Evolutionary conservation across 2,113 vertebrate species (phyloP).

Genomic region (Plotosus lineatus): DNA sequence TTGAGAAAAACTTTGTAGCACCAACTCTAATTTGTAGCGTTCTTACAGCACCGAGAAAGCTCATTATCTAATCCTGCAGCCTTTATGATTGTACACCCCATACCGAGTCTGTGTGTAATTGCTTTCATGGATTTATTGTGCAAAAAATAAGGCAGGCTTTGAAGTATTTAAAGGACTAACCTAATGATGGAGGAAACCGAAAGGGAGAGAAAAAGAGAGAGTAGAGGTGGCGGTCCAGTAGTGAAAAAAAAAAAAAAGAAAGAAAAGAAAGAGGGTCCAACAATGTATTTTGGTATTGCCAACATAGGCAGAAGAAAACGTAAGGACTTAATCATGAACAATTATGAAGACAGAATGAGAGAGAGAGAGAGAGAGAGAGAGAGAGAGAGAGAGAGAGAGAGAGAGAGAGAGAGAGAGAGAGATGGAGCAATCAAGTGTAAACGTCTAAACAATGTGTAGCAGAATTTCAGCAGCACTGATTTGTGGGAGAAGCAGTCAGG

Average conservation of each 20-base stretch:
- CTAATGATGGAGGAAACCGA: constrained; percentile 69
- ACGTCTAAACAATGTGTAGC: constrained; percentile 66
- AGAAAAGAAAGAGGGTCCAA: constrained; percentile 55
- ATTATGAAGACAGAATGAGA: constrained; percentile 59
- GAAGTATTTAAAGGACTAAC: constrained; percentile 74
- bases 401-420: constrained; percentile 5
- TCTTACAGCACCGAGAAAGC: constrained; percentile 70
- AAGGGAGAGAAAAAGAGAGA: neutral
- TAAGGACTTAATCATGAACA: constrained; percentile 70
- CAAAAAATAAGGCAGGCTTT: constrained; percentile 67
- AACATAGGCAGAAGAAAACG: constrained; percentile 61
- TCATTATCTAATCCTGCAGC: constrained; percentile 71
- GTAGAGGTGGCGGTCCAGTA: constrained; percentile 37
- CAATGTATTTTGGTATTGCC: constrained; percentile 68
- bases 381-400: constrained; percentile 15
- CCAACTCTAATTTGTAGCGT: constrained; percentile 39
- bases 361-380: constrained; percentile 46
- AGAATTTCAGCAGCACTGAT: constrained; percentile 60
- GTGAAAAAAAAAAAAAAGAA: no score
- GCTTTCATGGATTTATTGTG: constrained; percentile 73
- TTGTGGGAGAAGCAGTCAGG: constrained; percentile 60
- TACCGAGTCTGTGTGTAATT: constrained; percentile 68
- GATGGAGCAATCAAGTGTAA: constrained; percentile 66
- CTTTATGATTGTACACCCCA: constrained; percentile 60
- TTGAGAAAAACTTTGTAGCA: neutral